Percentiles rank a stretch among this genome's conserved stretches.
phyloP scores from a whole-genome alignment of 92 coral and sea anemone genomes.

The Meandrina meandrites region DNA sequence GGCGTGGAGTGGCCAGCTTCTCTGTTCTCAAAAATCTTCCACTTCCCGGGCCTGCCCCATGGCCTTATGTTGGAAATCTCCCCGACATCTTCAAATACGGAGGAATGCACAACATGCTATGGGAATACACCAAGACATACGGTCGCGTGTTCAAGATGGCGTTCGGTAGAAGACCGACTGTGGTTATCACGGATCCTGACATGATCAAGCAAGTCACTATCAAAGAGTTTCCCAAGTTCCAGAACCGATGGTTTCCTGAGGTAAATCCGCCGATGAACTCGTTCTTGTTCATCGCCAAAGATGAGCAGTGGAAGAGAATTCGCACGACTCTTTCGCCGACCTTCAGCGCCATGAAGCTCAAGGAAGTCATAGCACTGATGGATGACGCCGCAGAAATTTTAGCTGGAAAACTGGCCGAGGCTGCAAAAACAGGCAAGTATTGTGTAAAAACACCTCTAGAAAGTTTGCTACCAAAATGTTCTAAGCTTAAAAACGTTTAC shows the following conservation, averaged over 20 bases:
- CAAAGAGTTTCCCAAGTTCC: slow-evolving; percentile 74
- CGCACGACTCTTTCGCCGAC: slow-evolving; percentile 74
- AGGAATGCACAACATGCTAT: slow-evolving; percentile 55
- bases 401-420: slow-evolving; percentile 45
- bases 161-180: slow-evolving; percentile 55
- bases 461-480: too few relatives aligned
- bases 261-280: slow-evolving; percentile 48
- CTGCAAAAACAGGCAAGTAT: slow-evolving; percentile 54
- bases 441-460: background rate
- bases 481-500: too few relatives aligned
- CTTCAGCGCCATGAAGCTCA: slow-evolving; percentile 65
- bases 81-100: background rate
- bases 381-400: slow-evolving; percentile 53
- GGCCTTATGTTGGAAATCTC: slow-evolving; percentile 13
- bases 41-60: slow-evolving; percentile 7
- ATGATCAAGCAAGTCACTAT: slow-evolving; percentile 71
- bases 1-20: slow-evolving; percentile 28
- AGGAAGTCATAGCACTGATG: slow-evolving; percentile 59
- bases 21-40: slow-evolving; percentile 9
- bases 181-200: slow-evolving; percentile 63
- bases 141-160: slow-evolving; percentile 75
- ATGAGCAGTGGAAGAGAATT: slow-evolving; percentile 64
- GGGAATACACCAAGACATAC: slow-evolving; percentile 60
- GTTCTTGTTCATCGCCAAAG: slow-evolving; percentile 53
- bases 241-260: slow-evolving; percentile 60